Conservation (phyloP, 30 jellyfish, hydroid and myxozoan genomes). For the Pseudorhiza aurosa region DNA sequence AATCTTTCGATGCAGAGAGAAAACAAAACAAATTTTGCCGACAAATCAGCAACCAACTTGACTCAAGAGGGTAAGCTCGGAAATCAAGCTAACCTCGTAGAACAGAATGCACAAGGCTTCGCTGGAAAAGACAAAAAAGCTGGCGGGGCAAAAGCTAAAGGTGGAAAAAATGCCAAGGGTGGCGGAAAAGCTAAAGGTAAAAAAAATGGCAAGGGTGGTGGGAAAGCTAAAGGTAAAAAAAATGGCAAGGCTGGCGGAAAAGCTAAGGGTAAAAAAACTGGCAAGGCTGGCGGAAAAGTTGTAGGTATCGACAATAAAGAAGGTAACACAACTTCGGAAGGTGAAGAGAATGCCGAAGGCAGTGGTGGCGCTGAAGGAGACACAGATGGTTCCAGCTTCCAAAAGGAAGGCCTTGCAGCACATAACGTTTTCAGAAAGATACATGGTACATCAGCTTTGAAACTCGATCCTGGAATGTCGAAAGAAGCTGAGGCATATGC, state of each 20-base stretch:
- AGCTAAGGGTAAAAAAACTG: background rate
- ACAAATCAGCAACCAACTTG: too few species aligned
- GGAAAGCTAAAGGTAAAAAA: background rate
- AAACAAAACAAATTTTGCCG: background rate
- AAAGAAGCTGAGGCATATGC: constrained; percentile 91
- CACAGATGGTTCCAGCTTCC: constrained; percentile 14
- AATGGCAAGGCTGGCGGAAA: background rate
- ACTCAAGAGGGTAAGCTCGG: too few species aligned
- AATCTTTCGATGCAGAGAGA: background rate
- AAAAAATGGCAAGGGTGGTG: background rate
- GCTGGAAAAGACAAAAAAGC: background rate
- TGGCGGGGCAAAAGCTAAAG: constrained; percentile 6
- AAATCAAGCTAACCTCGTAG: constrained; percentile 21
- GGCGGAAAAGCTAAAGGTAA: constrained; percentile 3
- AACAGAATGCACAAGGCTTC: background rate
- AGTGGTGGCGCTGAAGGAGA: background rate
- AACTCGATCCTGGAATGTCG: constrained; percentile 81
- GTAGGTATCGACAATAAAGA: background rate
- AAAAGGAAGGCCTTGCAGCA: constrained; percentile 76
- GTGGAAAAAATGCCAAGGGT: background rate
- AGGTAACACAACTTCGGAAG: constrained; percentile 8
- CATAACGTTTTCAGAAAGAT: constrained; percentile 85
- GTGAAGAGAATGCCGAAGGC: background rate
- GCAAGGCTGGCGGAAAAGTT: background rate
- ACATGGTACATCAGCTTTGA: constrained; percentile 88